A percentile compares a stretch with the other conserved stretches of the same genome.
phyloP scores from a whole-genome alignment of 2,113 vertebrate genomes.

The Laticauda colubrina region DNA sequence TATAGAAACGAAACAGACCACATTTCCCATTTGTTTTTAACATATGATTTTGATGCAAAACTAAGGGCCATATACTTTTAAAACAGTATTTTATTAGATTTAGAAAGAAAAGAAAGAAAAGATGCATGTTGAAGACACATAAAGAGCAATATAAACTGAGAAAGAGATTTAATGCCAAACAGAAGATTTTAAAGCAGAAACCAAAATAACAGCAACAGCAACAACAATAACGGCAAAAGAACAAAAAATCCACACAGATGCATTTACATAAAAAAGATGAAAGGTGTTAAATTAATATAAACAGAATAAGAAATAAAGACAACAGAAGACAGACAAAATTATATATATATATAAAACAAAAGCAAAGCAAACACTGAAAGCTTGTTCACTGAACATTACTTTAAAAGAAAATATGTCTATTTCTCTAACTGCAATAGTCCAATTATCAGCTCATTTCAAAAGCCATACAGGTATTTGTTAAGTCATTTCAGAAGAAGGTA shows the following conservation, averaged over 20 bases:
- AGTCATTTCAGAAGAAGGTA: neutral
- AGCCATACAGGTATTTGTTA: neutral
- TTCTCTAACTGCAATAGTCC: neutral
- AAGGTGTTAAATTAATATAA: slow-evolving; percentile 37
- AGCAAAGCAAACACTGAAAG: neutral
- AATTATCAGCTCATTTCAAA: neutral
- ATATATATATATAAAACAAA: neutral
- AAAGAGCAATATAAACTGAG: slow-evolving; percentile 30
- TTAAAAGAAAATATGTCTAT: neutral
- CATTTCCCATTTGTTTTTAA: slow-evolving; percentile 3
- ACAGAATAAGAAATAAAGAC: slow-evolving; percentile 23
- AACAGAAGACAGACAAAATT: neutral
- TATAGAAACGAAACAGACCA: neutral
- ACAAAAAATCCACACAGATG: slow-evolving; percentile 51
- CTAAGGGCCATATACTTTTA: slow-evolving; percentile 32
- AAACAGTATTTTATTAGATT: slow-evolving; percentile 60
- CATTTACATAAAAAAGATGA: neutral
- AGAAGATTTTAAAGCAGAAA: slow-evolving; percentile 39
- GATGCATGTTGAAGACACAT: slow-evolving; percentile 49
- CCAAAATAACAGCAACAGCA: slow-evolving; percentile 18
- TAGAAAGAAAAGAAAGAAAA: slow-evolving; percentile 31
- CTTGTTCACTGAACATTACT: neutral
- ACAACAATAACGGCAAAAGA: slow-evolving; percentile 49
- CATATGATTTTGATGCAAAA: slow-evolving; percentile 32
- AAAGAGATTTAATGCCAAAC: slow-evolving; percentile 39